phyloP scores from a whole-genome alignment of 2,797 vertebrate genomes.

The Lithobates sylvaticus region DNA sequence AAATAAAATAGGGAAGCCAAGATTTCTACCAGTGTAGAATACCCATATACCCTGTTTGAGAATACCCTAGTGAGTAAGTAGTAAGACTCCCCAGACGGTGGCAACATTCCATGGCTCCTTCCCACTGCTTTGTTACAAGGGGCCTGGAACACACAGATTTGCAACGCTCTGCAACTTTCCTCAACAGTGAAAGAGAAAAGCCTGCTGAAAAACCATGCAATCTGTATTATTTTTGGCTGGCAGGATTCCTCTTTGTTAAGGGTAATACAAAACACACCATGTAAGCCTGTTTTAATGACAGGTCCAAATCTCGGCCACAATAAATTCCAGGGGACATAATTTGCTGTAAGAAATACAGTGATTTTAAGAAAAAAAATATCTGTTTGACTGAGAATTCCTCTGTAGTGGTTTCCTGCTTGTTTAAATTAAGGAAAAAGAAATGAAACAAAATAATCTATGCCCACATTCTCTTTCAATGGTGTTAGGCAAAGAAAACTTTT shows the following conservation, averaged over 20 bases:
- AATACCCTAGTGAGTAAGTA: background rate
- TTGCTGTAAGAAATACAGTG: constrained; percentile 33
- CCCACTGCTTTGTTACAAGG: constrained; percentile 30
- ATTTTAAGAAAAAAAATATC: constrained; percentile 6
- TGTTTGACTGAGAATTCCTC: constrained; percentile 4
- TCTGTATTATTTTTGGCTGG: constrained; percentile 51
- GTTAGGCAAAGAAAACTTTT: constrained; percentile 13
- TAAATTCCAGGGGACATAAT: constrained; percentile 47
- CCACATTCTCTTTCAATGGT: background rate
- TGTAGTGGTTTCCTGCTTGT: constrained; percentile 31
- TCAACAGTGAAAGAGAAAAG: constrained; percentile 10
- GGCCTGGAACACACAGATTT: constrained; percentile 46
- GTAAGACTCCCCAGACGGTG: background rate
- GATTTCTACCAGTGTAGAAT: background rate
- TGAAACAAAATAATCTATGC: constrained; percentile 19
- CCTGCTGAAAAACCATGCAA: constrained; percentile 24
- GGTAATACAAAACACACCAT: constrained; percentile 57
- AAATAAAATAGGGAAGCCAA: constrained; percentile 6
- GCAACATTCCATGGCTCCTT: constrained; percentile 30
- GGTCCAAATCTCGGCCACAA: constrained; percentile 53
- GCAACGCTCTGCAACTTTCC: constrained; percentile 44
- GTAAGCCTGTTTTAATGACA: constrained; percentile 49
- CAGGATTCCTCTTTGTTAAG: constrained; percentile 36
- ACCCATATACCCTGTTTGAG: background rate
- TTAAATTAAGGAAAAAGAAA: constrained; percentile 4